Percentiles rank a stretch among this genome's conserved stretches.
Conservation (phyloP, 1,140 invertebrate genomes). For the Brachionus asplanchnoidis region DNA sequence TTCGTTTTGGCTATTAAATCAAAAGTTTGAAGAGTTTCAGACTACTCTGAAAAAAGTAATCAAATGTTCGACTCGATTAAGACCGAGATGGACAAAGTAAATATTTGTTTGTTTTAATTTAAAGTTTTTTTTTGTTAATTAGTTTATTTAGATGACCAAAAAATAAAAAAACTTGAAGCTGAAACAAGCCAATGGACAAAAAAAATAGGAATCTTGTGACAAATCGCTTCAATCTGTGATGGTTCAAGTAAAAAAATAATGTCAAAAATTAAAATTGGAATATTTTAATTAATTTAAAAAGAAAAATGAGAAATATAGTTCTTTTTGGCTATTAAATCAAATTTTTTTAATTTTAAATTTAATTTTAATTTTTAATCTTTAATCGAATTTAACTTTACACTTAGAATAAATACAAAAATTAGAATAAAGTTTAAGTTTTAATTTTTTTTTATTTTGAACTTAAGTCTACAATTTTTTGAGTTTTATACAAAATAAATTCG, state of each 20-base stretch:
- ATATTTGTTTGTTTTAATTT: slow-evolving; percentile 53
- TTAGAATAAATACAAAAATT: too few relatives aligned
- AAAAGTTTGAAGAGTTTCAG: slow-evolving; percentile 86
- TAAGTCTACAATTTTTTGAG: too few relatives aligned
- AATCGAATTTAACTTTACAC: too few relatives aligned
- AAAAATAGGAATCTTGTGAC: slow-evolving; percentile 73
- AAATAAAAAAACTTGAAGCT: slow-evolving; percentile 76
- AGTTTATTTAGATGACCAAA: slow-evolving; percentile 70
- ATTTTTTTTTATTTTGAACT: too few relatives aligned
- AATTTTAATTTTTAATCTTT: too few relatives aligned
- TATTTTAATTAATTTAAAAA: slow-evolving; percentile 49
- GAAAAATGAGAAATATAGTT: too few relatives aligned
- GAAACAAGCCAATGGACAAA: slow-evolving; percentile 75
- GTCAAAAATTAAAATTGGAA: neutral
- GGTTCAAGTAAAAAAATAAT: slow-evolving; percentile 57
- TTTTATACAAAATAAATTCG: too few relatives aligned
- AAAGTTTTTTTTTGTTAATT: neutral
- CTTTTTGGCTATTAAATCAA: too few relatives aligned
- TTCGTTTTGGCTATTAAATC: too few relatives aligned
- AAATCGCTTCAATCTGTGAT: slow-evolving; percentile 71
- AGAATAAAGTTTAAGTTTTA: too few relatives aligned
- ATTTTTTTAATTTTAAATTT: too few relatives aligned
- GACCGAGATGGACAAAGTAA: slow-evolving; percentile 83
- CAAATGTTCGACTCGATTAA: slow-evolving; percentile 79
- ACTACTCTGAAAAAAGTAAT: slow-evolving; percentile 75